Base-by-base conservation (phyloP, 1,140 invertebrate species). In the Leptestheria dahalacensis region DNA sequence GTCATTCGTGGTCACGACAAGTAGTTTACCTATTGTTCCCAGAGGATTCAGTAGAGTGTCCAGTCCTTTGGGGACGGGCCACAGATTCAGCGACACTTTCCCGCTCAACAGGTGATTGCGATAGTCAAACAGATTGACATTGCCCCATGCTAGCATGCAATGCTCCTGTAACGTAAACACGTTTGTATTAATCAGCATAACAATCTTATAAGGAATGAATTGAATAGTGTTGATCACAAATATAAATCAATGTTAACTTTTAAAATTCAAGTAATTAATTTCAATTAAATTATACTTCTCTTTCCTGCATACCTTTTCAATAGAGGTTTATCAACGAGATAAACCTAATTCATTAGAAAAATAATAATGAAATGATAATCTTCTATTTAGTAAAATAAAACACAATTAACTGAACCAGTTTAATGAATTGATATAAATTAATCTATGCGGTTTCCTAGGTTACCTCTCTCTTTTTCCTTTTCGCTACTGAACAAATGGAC, bases 61-160 rank as follows among this genome's bases (percentile, higher is more conserved):
- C 64, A 73, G 68, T 15, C 75, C 75, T 64, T 76, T 74, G 11
- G 77, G 75, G 62, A 75, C 70, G 4, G 75, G 72, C 75, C 77
- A 78, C 23, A 82, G 66, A 57, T 74, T 70, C 1, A 82, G 63
- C 24, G 72, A 73, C 3, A 73, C 66, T 64, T 76, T 41, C 3
- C 75, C 79, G 60, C 68, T 70, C 23, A 77, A 64, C 1, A 82
- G 66, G 23, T 72, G 68, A 54, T 73, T 70, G 60, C 72, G 72
- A 67, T 76, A 82, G 66, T 82, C 77, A 70, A 83, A 83, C 61
- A 83, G 57, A 53, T 77, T 75, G 3, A 83, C 63, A 66, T 81
- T 83, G 15, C 75, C 76, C 77, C 77, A 82, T 0, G 74, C 77
- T 25, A 82, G 63, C 60, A 79, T 74, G 66, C 70, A 76, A 33